phyloP scores from a whole-genome alignment of 2,797 vertebrate genomes.

The Myotis vivesi region DNA sequence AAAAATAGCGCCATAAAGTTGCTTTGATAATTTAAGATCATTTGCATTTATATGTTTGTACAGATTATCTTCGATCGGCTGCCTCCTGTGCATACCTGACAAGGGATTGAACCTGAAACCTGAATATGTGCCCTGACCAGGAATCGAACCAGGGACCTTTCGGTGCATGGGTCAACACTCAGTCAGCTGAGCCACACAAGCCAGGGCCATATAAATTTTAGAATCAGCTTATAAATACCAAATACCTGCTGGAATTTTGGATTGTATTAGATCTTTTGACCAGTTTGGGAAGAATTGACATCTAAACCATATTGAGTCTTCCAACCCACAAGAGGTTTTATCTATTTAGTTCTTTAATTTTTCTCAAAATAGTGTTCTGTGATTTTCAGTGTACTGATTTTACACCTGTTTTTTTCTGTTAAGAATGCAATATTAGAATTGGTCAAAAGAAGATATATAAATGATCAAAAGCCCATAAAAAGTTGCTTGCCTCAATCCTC shows the following conservation, averaged over 20 bases:
- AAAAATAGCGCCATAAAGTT: conserved; percentile 70
- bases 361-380: no score
- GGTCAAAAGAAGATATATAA: background rate
- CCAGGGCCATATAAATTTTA: background rate
- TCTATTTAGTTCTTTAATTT: background rate
- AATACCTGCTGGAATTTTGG: background rate
- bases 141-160: background rate
- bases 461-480: background rate
- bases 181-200: background rate
- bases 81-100: no score
- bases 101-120: background rate
- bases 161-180: background rate
- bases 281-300: background rate
- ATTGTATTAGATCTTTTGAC: background rate
- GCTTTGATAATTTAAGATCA: background rate
- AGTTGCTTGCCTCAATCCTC: background rate
- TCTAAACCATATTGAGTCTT: background rate
- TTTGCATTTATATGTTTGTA: background rate
- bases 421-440: background rate
- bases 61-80: no score
- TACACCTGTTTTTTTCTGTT: no score
- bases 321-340: background rate
- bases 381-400: background rate
- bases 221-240: background rate
- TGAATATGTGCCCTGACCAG: background rate